Conservation (phyloP, 2,888 invertebrate species). For the Drosophila subsilvestris region DNA sequence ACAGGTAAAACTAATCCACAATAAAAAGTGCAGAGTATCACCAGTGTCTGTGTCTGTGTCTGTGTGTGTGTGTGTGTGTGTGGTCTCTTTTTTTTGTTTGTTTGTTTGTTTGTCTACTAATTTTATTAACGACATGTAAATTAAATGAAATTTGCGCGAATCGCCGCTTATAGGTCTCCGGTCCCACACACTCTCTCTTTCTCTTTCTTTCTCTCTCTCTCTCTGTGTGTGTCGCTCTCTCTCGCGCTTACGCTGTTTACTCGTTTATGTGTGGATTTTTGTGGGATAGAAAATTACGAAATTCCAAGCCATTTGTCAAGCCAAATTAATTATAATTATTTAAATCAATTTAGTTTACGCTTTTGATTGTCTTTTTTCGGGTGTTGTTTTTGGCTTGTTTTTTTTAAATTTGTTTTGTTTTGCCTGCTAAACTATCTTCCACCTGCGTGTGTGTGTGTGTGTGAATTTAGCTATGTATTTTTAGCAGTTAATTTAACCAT, state of each 20-base stretch:
- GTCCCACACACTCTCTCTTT: conserved; percentile 15
- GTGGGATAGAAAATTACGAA: neutral
- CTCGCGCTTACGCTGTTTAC: conserved; percentile 10
- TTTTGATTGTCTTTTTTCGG: conserved; percentile 2
- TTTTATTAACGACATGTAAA: conserved; percentile 78
- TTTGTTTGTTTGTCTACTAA: conserved; percentile 53
- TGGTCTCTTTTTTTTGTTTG: conserved; percentile 13
- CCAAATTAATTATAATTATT: conserved; percentile 37
- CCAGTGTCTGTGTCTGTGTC: neutral
- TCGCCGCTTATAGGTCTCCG: neutral
- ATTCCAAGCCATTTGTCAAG: conserved; percentile 29
- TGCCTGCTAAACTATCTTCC: no score
- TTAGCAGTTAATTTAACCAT: conserved; percentile 55
- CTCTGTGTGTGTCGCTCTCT: conserved; percentile 16
- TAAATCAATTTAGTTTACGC: conserved; percentile 29
- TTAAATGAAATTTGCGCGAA: conserved; percentile 72
- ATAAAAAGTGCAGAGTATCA: conserved; percentile 2
- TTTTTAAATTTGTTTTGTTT: neutral
- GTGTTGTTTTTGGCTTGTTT: neutral
- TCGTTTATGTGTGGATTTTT: neutral
- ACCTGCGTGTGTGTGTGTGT: conserved; percentile 1
- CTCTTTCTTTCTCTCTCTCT: conserved; percentile 13
- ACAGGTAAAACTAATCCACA: conserved; percentile 1
- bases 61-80: conserved; percentile 20
- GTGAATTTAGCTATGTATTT: conserved; percentile 50